Base-by-base conservation (phyloP, 2,888 invertebrate species). In the Philereme vetulata region DNA sequence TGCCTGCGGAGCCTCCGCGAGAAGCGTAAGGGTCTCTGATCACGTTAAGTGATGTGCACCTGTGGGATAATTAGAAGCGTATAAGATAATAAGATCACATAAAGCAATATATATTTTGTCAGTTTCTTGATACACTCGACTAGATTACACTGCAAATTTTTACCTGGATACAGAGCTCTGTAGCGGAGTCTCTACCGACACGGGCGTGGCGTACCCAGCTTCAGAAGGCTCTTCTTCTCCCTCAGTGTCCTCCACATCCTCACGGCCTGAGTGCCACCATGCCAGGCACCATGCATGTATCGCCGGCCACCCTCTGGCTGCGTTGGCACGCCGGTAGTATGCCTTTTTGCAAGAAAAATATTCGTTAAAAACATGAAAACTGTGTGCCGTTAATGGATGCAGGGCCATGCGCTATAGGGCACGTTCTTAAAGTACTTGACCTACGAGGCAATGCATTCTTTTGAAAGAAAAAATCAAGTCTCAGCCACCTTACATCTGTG, bases 231-330 rank as follows among this genome's bases (percentile, higher is more conserved):
- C 95, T 79, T 97, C 97, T 65, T 94, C 94, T 38, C 95, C 96
- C 83, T 94, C 96, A 72, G 95, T 96, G 66, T 96, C 96, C 73
- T 96, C 96, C 65, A 95, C 93, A 76, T 97, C 97, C 65, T 97
- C 97, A 42, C 96, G 93, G 0, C 97, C 97, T 9, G 97, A 97
- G 84, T 97, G 96, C 97, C 97, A 97, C 97, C 97, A 97, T 78
- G 97, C 97, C 58, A 96, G 94, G 84, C 97, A 97, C 97, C 97
- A 97, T 67, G 95, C 95, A 65, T 95, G 88, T 56, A 96, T 86
- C 11, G 94, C 87, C 0, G 77, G 81, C 93, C 94, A 94, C 9
- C 93, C 93, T 0, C 84, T 82, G 59, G 55, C 47, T 0, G 35
- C 55, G 55, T 82, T 81, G 9, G 76, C 86, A 0, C 72, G 80